Base-by-base conservation (phyloP, 92 coral and sea anemone genomes). In the Blastomussa wellsi region DNA sequence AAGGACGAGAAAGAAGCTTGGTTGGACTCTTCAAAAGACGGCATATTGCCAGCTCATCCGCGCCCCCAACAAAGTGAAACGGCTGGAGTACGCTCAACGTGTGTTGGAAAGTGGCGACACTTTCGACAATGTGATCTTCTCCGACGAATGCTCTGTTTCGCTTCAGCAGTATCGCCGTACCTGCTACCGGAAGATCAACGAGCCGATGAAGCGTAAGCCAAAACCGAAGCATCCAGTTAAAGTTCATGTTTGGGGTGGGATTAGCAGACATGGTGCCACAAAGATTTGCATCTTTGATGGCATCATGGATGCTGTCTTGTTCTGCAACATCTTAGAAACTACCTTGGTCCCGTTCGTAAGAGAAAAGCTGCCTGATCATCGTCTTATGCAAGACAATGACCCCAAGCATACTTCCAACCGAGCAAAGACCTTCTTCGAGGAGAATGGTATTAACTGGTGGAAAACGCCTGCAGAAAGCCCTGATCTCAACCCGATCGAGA, bases 401-500 rank as follows among this genome's bases (percentile, higher is more conserved):
- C 77, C 85, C 8, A 85, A 85, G 67, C 88, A 85, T n/a, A 78
- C 82, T 19, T 67, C 79, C 0, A 86, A 47, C 5, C 62, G 32
- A 22, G 83, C 85, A 35, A 48, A 76, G 47, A 73, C 74, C 49
- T n/a, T n/a, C n/a, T n/a, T n/a, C n/a, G 41, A 82, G 71, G 69
- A 88, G 24, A 47, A 83, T 15, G 32, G 32, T 5, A 88, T 83
- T n/a, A 83, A 88, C 76, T 88, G 88, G 79, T 83, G 91, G 91
- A 71, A 55, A 29, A 88, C 84, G 36, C 91, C 91, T 15, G 70
- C 91, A 12, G 88, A 88, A 37, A 86, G 86, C 80, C 90, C 90
- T 14, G 85, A 86, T 57, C 89, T 86, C n/a, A n/a, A n/a, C n/a
- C n/a, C n/a, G n/a, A n/a, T n/a, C n/a, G n/a, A n/a, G n/a, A n/a